Evolutionary conservation across 2,888 invertebrate species (phyloP).

Genomic region (Camponotus fellah): DNA sequence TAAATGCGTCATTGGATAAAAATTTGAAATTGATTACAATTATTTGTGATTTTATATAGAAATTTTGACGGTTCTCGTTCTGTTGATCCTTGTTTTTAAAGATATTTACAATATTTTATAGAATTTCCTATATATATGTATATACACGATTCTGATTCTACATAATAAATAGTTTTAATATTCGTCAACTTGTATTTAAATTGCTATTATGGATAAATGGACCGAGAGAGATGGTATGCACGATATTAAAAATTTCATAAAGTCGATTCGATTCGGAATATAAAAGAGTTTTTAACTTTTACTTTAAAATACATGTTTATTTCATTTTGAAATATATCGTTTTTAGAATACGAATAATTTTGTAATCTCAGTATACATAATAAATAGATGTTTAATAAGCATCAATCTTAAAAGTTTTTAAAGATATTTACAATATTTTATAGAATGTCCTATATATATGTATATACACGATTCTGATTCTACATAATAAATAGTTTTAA

Average conservation of each 20-base stretch:
- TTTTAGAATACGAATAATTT: neutral
- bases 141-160: neutral
- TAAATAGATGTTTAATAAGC: conserved; percentile 55
- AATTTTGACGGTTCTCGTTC: neutral
- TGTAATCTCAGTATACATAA: too few relatives aligned
- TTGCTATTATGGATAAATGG: neutral
- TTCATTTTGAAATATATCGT: too few relatives aligned
- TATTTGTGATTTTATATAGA: neutral
- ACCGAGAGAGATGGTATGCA: neutral
- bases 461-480: neutral
- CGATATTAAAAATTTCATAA: conserved; percentile 22
- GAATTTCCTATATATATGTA: neutral
- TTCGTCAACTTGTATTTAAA: neutral
- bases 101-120: conserved; percentile 11
- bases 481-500: conserved; percentile 2
- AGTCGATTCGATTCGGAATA: neutral
- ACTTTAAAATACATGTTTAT: neutral
- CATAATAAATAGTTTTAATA: conserved; percentile 4
- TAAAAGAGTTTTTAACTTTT: conserved; percentile 8
- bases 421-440: conserved; percentile 6
- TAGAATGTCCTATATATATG: neutral
- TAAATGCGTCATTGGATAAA: neutral
- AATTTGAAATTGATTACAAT: neutral
- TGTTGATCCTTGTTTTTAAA: neutral
- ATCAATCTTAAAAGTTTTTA: too few relatives aligned